Evolutionary conservation across 2,888 invertebrate species (phyloP), one percentile per base, ranked within the genome.

Genomic region (Agonum fuliginosum): DNA sequence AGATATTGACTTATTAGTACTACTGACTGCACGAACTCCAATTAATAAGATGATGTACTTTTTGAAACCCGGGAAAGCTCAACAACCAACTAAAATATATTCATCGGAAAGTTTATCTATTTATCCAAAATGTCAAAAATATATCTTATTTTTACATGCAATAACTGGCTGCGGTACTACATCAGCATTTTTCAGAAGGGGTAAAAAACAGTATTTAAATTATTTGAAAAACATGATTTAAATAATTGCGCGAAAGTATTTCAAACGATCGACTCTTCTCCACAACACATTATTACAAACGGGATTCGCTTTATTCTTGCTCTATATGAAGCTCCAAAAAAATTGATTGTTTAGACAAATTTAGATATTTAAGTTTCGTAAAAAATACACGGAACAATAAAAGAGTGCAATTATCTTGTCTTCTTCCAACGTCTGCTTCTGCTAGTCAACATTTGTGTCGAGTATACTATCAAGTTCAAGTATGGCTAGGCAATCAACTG

Each of bases 261-360:
- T 77, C 79, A 46, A 80, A 78, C 81, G 78, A 78, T 78, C 78
- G 78, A 80, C 78, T 80, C 81, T 78, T 78, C 80, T 69, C 77
- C 79, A 77, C 70, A 81, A 34, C 58, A 54, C 46, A 54, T 83
- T 24, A 76, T 80, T 71, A 80, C 79, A 58, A 81, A 80, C n/a
- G 81, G 83, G 78, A 81, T 82, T 80, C 79, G 81, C 27, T 81
- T 84, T 79, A 81, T 83, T 78, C 80, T 83, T 81, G 78, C 80
- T 67, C 73, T 81, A 22, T 81, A 82, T 77, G 81, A 81, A 77
- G 82, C 81, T 81, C 80, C 81, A 77, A 80, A 80, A 80, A 79
- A 78, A 79, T 79, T 78, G 74, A 48, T 65, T 80, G 74, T 41
- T 80, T 83, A 79, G 81, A 81, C 72, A 81, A 82, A 71, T 78